Conservation (phyloP, 2,797 vertebrate species). For the Xerus rutilus region DNA sequence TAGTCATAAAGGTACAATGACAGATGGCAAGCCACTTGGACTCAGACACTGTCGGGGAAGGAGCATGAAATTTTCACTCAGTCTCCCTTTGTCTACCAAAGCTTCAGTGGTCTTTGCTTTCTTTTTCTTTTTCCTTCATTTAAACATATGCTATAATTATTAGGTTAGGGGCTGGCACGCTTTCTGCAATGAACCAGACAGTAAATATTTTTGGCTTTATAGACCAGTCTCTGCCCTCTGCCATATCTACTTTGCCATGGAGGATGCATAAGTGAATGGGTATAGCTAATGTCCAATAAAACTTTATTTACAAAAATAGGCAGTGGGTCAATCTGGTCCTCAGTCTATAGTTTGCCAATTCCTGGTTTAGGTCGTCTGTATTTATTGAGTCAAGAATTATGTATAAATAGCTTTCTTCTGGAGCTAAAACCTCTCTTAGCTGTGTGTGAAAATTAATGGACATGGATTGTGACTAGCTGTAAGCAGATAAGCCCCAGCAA, state of each 20-base stretch:
- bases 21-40: conserved; percentile 54
- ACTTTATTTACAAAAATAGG: conserved; percentile 65
- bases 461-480: not conserved
- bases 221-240: not conserved
- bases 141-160: not conserved
- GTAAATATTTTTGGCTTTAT: conserved; percentile 59
- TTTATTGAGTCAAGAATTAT: not conserved
- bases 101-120: not conserved
- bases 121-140: not conserved
- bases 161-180: conserved; percentile 59
- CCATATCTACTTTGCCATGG: not conserved
- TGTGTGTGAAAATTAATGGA: not conserved
- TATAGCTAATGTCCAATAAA: conserved; percentile 43
- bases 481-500: not conserved
- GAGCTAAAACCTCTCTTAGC: not conserved
- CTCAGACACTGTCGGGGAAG: conserved; percentile 35
- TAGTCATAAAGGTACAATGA: conserved; percentile 32
- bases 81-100: conserved; percentile 4
- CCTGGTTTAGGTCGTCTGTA: not conserved
- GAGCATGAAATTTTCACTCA: conserved; percentile 16
- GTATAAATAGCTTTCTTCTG: not conserved
- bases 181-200: conserved; percentile 31
- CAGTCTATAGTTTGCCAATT: not conserved
- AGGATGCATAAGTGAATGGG: not conserved
- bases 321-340: not conserved